These are phyloP conservation scores for Amazona vittata DNA, from an alignment of 2,113 vertebrate genomes.

Conservation along the genomic window DNA sequence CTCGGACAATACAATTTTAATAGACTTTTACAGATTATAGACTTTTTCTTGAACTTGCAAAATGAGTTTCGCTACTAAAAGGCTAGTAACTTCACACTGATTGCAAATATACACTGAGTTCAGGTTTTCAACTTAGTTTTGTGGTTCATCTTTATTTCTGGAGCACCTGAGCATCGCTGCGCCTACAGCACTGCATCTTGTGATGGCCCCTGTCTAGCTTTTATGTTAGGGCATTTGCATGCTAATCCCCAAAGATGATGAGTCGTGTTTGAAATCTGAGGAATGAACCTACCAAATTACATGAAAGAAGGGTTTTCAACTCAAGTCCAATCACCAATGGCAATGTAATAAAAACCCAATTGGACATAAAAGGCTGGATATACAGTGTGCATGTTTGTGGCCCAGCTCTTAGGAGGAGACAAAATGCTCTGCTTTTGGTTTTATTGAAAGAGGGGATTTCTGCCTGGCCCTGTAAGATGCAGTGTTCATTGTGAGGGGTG, in stretches of 20 bases:
- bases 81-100: not conserved
- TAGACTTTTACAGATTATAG: not conserved
- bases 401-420: not conserved
- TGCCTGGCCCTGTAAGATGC: rapidly evolving
- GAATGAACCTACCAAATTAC: not conserved
- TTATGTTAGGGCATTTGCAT: not conserved
- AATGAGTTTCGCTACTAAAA: not conserved
- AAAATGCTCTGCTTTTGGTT: not conserved
- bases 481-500: rapidly evolving
- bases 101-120: not conserved
- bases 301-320: not conserved
- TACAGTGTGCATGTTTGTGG: rapidly evolving
- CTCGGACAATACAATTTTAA: not conserved
- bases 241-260: not conserved
- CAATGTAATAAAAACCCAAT: not conserved
- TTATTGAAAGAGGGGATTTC: not conserved
- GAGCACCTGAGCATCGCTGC: not conserved
- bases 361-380: not conserved
- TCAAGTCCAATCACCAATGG: not conserved
- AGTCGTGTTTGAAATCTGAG: not conserved
- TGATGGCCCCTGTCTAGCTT: not conserved
- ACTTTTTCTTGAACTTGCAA: not conserved
- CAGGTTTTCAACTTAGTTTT: not conserved
- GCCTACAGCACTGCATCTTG: not conserved
- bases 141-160: not conserved